Percentiles rank a stretch among this genome's conserved stretches.
These are phyloP conservation scores for Falcaria lacertinaria DNA, from an alignment of 2,888 invertebrate species.

Conservation along the genomic window DNA sequence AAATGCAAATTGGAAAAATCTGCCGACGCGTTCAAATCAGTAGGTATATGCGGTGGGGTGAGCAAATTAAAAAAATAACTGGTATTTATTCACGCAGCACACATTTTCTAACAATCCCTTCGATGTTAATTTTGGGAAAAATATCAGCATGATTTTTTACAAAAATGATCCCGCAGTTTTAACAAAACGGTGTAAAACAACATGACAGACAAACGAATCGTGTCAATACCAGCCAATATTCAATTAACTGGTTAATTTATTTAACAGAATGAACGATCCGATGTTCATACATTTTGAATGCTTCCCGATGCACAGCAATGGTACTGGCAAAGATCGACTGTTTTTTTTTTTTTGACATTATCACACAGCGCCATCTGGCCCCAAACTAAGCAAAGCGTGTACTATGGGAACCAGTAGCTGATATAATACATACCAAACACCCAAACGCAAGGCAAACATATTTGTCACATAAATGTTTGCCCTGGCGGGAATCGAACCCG, in stretches of 20 bases:
- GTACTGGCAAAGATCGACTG: too few species aligned
- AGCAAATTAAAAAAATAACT: background rate
- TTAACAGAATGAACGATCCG: background rate
- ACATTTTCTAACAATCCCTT: background rate
- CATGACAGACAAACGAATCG: background rate
- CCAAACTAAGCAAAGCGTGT: too few species aligned
- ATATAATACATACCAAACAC: too few species aligned
- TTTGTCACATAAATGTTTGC: too few species aligned
- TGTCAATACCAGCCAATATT: background rate
- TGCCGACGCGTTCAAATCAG: background rate
- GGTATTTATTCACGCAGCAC: background rate
- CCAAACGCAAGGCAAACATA: too few species aligned
- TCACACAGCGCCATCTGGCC: too few species aligned
- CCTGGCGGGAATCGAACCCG: too few species aligned
- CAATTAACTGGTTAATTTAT: background rate
- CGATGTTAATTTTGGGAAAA: background rate
- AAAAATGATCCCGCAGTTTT: background rate
- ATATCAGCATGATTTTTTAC: background rate
- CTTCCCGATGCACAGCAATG: too few species aligned
- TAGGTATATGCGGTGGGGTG: background rate
- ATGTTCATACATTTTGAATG: background rate
- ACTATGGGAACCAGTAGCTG: too few species aligned
- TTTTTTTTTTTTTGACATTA: too few species aligned
- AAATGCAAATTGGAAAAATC: background rate
- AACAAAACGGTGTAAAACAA: background rate